Evolutionary conservation across 2,888 invertebrate genomes (phyloP).

Genomic region (Heliconius ismenius): DNA sequence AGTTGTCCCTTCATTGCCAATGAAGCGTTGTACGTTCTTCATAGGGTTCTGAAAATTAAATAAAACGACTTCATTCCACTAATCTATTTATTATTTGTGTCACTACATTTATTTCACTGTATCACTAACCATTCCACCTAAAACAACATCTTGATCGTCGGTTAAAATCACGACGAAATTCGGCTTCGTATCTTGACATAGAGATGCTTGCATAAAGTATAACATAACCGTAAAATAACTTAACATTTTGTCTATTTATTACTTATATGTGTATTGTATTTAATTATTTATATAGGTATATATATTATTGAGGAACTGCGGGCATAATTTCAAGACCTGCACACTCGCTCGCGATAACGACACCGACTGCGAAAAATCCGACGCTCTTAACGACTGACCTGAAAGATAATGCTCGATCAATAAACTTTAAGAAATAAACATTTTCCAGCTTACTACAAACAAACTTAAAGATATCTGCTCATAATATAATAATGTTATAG

Average conservation of each 20-base stretch:
- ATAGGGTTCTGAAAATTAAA: conserved; percentile 84
- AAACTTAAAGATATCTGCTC: conserved; percentile 2
- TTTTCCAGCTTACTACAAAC: neutral
- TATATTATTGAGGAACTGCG: conserved; percentile 72
- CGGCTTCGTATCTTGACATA: conserved; percentile 66
- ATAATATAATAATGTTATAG: too few species aligned
- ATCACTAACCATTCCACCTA: conserved; percentile 88
- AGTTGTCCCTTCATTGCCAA: conserved; percentile 85
- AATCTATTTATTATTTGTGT: conserved; percentile 65
- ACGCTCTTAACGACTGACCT: conserved; percentile 92
- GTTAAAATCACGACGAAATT: conserved; percentile 91
- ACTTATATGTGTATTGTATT: conserved; percentile 45
- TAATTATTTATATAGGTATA: neutral
- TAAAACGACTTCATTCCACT: conserved; percentile 56
- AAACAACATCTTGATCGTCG: conserved; percentile 92
- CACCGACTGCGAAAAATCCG: conserved; percentile 88
- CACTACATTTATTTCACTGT: conserved; percentile 46
- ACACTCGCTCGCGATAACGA: conserved; percentile 90
- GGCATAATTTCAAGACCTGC: conserved; percentile 88
- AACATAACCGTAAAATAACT: conserved; percentile 65
- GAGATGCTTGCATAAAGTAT: conserved; percentile 49
- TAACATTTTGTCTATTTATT: conserved; percentile 61
- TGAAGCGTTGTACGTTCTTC: conserved; percentile 82
- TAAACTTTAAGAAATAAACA: conserved; percentile 32
- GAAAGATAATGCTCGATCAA: conserved; percentile 61